A percentile compares a stretch with the other conserved stretches of the same genome.
Evolutionary conservation across 1,140 invertebrate species (phyloP).

Genomic region (Hormaphis cornu): DNA sequence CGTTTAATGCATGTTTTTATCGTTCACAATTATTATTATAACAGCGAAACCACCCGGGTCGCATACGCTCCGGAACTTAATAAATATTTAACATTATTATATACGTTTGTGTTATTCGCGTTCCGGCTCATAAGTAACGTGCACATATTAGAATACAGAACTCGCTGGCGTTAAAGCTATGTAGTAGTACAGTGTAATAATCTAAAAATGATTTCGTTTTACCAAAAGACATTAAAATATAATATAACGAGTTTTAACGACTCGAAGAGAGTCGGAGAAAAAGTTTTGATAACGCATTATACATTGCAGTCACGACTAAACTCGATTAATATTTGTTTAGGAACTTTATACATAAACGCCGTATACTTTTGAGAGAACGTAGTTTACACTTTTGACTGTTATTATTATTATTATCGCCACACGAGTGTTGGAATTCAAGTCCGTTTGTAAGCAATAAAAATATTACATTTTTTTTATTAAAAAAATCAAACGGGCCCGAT

Average conservation of each 20-base stretch:
- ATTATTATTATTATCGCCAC: no score
- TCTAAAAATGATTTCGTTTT: background rate
- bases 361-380: background rate
- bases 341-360: background rate
- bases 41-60: no score
- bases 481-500: no score
- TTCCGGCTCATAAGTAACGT: no score
- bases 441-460: no score
- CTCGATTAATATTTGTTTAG: background rate
- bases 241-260: no score
- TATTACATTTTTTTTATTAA: no score
- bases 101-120: background rate
- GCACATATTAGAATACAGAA: no score
- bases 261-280: background rate
- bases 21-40: background rate
- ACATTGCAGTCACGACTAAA: background rate
- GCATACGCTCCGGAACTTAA: background rate
- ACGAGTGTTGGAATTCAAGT: no score
- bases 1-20: background rate
- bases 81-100: constrained; percentile 7
- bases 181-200: background rate
- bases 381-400: no score
- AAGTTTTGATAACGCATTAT: constrained; percentile 2
- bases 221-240: background rate
- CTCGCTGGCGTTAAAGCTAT: no score